A percentile compares a stretch with the other conserved stretches of the same genome.
phyloP scores from a whole-genome alignment of 2,113 vertebrate species.

The Muntiacus muntjak region DNA sequence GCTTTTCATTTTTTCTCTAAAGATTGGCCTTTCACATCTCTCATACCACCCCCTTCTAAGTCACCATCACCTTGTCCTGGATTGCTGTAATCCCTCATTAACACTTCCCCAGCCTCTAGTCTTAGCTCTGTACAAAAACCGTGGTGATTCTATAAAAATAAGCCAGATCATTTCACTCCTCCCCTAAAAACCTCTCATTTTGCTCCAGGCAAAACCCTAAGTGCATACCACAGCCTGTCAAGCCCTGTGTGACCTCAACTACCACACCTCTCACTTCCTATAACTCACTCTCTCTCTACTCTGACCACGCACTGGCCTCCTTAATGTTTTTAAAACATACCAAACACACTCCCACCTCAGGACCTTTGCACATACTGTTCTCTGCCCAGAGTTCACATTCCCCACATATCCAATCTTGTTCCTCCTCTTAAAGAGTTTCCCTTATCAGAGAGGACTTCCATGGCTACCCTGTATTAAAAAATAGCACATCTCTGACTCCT shows the following conservation, averaged over 20 bases:
- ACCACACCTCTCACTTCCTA: not conserved
- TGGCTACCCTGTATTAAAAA: not conserved
- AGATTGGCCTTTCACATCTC: not conserved
- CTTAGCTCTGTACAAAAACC: not conserved
- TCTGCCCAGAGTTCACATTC: not conserved
- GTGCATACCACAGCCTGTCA: not conserved
- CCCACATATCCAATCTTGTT: not conserved
- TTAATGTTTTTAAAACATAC: not conserved
- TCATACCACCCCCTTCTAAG: not conserved
- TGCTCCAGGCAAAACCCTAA: not conserved
- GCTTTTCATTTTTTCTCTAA: not conserved
- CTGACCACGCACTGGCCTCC: not conserved
- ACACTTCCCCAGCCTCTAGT: not conserved
- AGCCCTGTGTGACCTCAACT: not conserved
- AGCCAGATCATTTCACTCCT: not conserved
- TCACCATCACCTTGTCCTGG: not conserved
- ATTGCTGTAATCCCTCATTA: not conserved
- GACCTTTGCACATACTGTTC: not conserved
- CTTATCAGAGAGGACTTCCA: not conserved
- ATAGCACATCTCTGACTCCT: not conserved
- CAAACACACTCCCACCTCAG: not conserved
- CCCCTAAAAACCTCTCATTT: not conserved
- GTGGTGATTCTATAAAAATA: not conserved
- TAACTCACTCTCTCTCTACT: not conserved
- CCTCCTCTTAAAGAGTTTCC: not conserved